A percentile compares a stretch with the other conserved stretches of the same genome.
Conservation (phyloP, 2,888 invertebrate genomes). For the Listrodromus nycthemerus region DNA sequence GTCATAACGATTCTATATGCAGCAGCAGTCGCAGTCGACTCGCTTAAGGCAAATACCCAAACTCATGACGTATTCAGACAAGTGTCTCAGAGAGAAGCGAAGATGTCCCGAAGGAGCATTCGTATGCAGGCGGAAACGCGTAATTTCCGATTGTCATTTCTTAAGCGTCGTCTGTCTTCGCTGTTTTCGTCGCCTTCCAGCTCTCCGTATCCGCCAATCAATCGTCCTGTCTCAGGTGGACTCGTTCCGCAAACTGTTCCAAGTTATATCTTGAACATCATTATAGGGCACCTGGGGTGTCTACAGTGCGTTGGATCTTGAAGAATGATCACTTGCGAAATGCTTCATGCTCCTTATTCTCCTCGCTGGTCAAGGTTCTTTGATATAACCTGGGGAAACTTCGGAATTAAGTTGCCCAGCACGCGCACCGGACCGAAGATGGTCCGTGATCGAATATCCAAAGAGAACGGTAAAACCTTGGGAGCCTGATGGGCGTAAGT, state of each 20-base stretch:
- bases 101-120: slow-evolving; percentile 36
- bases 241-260: slow-evolving; percentile 58
- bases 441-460: slow-evolving; percentile 62
- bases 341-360: slow-evolving; percentile 27
- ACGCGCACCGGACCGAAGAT: slow-evolving; percentile 48
- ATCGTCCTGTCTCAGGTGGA: slow-evolving; percentile 14
- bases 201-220: slow-evolving; percentile 13
- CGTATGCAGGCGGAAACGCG: slow-evolving; percentile 67
- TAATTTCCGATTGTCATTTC: slow-evolving; percentile 80
- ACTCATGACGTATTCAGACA: slow-evolving; percentile 19
- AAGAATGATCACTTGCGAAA: slow-evolving; percentile 57
- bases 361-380: slow-evolving; percentile 53
- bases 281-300: slow-evolving; percentile 67
- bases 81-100: slow-evolving; percentile 10
- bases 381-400: slow-evolving; percentile 72
- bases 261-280: slow-evolving; percentile 67
- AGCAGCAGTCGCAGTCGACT: background rate
- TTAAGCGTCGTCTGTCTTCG: slow-evolving; percentile 67
- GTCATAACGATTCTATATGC: slow-evolving; percentile 30
- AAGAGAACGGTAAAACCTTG: slow-evolving; percentile 36
- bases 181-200: slow-evolving; percentile 45
- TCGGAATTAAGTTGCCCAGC: slow-evolving; percentile 77
- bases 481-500: slow-evolving; percentile 41
- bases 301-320: slow-evolving; percentile 42
- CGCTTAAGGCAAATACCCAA: slow-evolving; percentile 43